Evolutionary conservation across 2,888 invertebrate species (phyloP).

Genomic region (Drosophila nr. fundita): DNA sequence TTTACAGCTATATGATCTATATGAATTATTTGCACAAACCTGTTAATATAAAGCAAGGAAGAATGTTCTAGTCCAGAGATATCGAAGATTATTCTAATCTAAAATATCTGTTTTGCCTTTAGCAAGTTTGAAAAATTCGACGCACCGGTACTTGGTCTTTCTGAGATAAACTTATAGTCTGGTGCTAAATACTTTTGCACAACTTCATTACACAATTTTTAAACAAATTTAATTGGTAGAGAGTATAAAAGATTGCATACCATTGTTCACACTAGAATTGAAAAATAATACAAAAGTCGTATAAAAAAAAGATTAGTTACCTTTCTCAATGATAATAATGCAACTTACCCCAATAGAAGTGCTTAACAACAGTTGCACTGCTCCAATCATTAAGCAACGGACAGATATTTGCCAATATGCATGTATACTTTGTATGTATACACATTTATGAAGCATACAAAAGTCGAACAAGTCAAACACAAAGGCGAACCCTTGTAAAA

Average conservation of each 20-base stretch:
- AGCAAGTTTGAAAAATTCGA: not conserved
- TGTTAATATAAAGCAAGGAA: not conserved
- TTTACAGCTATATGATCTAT: not conserved
- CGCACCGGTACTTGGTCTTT: too few species aligned
- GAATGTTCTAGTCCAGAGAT: not conserved
- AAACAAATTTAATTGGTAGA: not conserved
- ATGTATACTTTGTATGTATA: not conserved
- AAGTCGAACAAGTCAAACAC: slow-evolving; percentile 35
- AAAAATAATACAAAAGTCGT: not conserved
- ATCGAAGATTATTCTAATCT: not conserved
- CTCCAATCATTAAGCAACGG: slow-evolving; percentile 27
- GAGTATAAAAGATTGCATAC: not conserved
- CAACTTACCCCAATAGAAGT: slow-evolving; percentile 5
- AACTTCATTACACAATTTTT: not conserved
- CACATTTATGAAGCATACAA: slow-evolving; percentile 8
- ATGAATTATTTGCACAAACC: not conserved
- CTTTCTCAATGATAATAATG: not conserved
- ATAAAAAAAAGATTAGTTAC: not conserved
- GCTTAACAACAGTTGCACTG: slow-evolving; percentile 15
- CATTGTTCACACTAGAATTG: not conserved
- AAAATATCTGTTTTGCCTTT: not conserved
- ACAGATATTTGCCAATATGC: slow-evolving; percentile 9
- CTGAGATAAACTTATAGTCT: not conserved
- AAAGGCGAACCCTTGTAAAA: slow-evolving; percentile 49
- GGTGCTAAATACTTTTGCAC: not conserved